Evolutionary conservation across 2,113 vertebrate species (phyloP), one percentile per base, ranked within the genome.

Genomic region (Chloroceryle aenea): DNA sequence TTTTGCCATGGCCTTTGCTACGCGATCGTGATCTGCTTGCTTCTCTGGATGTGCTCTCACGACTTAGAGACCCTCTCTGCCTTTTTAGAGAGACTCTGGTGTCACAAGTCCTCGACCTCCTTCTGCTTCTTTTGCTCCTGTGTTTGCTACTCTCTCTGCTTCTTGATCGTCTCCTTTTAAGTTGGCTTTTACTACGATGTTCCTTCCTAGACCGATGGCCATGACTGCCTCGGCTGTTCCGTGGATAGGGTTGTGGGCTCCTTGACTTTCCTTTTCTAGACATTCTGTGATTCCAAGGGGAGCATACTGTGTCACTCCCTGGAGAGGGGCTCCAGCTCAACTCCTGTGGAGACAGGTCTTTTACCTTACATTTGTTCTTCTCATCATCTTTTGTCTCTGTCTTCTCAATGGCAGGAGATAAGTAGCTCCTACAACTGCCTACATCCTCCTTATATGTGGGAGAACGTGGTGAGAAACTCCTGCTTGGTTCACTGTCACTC

Each of bases 91-190:
- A 98, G 25, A 75, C 80, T 58, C 94, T 98, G 45, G 59, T 95
- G 19, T 98, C 98, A 95, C 76, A 91, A 85, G 97, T 97, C 95
- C 94, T 98, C 2, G 97, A 98, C 47, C 84, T 97, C 88, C 96
- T 98, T 58, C 94, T 98, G 56, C 96, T 97, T 92, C 95, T 97
- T 90, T 95, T 98, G 20, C 71, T 96, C 63, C 85, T 97, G 0
- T 96, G 92, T 88, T 98, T 97, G 85, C 95, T 98, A 61, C 96
- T 95, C 9, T 98, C 98, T 94, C 95, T 98, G 94, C 98, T 98
- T 92, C 96, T 98, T 1, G 98, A 98, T 38, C 85, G 82, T 86
- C 75, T 98, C 69, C 86, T 97, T 92, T 95, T 98, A 29, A 76
- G 87, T 16, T 96, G 96, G 53, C 97, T 96, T 68, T 97, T 97